Base-by-base conservation (phyloP, 2,113 vertebrate species). In the Cyprinodon variegatus region DNA sequence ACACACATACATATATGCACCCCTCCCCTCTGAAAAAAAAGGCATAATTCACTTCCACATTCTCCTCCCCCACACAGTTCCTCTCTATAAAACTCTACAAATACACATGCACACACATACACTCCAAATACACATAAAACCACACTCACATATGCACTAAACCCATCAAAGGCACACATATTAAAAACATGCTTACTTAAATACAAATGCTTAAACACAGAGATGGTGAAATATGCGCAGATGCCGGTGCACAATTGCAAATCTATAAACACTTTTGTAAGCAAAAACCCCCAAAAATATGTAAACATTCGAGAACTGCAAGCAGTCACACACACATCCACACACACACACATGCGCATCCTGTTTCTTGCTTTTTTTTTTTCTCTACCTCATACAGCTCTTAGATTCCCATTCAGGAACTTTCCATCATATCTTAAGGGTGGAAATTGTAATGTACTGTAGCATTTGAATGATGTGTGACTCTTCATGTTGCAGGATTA, bases 1-100 rank as follows among this genome's bases (percentile, higher is more conserved):
- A 82, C 61, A 82, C 80, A 83, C 79, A 78, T 81, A 86, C 85
- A 90, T 83, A 91, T 92, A 89, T 86, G 91, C 88, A 82, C 86
- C 86, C 81, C 88, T 89, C 85, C 90, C 89, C 90, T 78, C 75
- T 85, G 78, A 81, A 88, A 87, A 93, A 62, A 90, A 91, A 90
- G 91, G 89, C 91, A 93, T 91, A 93, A 92, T 92, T 92, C 90
- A 91, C 89, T 90, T 90, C 83, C 81, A 89, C 89, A 77, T 88
- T 88, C 88, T 88, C 89, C 90, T 88, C 85, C 89, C 89, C 90
- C 91, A 90, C 86, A 88, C 87, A 79, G 77, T 87, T 90, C 79
- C 82, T 89, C 89, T 80, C 78, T 64, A 88, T 84, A 90, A 88
- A 88, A 91, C 82, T 82, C 38, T 68, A 76, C 81, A 82, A 63